Percentiles rank a stretch among this genome's conserved stretches.
Evolutionary conservation across 2,888 invertebrate species (phyloP).

Genomic region (Hirtodrosophila duncani): DNA sequence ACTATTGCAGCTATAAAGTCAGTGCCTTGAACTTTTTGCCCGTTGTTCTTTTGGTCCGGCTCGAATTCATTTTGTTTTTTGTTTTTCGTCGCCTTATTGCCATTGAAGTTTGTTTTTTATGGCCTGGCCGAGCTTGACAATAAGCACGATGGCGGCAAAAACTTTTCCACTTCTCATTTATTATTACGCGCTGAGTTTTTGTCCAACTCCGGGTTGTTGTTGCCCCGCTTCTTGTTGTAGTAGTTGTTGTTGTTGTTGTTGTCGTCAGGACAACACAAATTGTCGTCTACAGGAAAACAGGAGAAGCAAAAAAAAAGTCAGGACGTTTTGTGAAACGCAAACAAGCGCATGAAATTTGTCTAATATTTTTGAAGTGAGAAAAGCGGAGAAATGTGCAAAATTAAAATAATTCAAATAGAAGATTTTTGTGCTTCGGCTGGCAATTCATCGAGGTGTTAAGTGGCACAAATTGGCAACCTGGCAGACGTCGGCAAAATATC

Average conservation of each 20-base stretch:
- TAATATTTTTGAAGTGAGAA: conserved; percentile 21
- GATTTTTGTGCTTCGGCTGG: conserved; percentile 56
- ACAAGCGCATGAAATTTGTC: conserved; percentile 49
- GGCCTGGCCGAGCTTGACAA: conserved; percentile 69
- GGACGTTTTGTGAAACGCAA: conserved; percentile 46
- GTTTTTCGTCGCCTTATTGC: conserved; percentile 64
- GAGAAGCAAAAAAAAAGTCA: conserved; percentile 29
- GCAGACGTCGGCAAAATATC: conserved; percentile 16
- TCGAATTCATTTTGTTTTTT: conserved; percentile 15
- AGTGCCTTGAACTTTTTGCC: conserved; percentile 69
- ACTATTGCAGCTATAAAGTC: conserved; percentile 73
- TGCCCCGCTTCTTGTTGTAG: conserved; percentile 3
- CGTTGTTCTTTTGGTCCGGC: conserved; percentile 47
- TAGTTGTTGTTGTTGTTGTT: conserved; percentile 21
- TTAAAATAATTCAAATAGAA: conserved; percentile 69
- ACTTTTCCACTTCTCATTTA: conserved; percentile 72
- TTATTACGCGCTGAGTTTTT: conserved; percentile 59
- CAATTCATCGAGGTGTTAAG: conserved; percentile 67
- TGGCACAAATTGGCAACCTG: conserved; percentile 58
- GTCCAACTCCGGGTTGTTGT: neutral
- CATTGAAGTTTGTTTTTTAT: conserved; percentile 71
- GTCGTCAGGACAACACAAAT: conserved; percentile 61
- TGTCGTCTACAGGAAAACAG: conserved; percentile 29
- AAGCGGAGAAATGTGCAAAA: conserved; percentile 33
- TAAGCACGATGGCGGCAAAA: conserved; percentile 68